phyloP scores from a whole-genome alignment of 2,113 vertebrate species.

The Pelusios castaneus region DNA sequence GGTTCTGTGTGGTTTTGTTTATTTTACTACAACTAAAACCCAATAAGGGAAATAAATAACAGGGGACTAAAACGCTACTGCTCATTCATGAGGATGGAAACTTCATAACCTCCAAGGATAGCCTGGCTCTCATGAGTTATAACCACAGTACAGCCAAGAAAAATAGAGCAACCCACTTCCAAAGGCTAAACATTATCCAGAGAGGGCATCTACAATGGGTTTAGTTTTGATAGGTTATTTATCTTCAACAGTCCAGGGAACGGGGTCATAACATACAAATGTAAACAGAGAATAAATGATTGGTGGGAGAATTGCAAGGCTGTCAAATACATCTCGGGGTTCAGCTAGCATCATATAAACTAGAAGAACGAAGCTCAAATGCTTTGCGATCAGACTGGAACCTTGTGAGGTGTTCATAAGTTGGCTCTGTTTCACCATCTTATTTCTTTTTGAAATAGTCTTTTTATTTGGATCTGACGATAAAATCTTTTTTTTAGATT shows the following conservation, averaged over 20 bases:
- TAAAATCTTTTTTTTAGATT: background rate
- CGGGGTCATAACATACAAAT: background rate
- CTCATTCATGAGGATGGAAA: background rate
- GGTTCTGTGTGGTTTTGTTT: background rate
- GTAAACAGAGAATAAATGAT: background rate
- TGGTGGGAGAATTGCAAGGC: constrained; percentile 25
- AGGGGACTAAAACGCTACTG: background rate
- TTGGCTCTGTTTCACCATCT: background rate
- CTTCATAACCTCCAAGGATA: fast-evolving
- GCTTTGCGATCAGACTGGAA: background rate
- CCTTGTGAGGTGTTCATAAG: constrained; percentile 22
- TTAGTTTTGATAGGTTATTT: background rate
- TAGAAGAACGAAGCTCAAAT: background rate
- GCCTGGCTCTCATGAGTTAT: background rate
- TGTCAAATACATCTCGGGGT: constrained; percentile 9
- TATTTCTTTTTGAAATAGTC: constrained; percentile 13
- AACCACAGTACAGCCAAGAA: background rate
- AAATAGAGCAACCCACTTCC: background rate
- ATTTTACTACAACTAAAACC: background rate
- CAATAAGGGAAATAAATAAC: constrained; percentile 1
- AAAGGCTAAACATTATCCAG: background rate
- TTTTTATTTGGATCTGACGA: constrained; percentile 29
- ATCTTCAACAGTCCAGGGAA: constrained; percentile 4
- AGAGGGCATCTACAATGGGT: fast-evolving
- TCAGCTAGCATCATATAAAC: background rate